Evolutionary conservation across 2,888 invertebrate genomes (phyloP).

Genomic region (Spialia ferax): DNA sequence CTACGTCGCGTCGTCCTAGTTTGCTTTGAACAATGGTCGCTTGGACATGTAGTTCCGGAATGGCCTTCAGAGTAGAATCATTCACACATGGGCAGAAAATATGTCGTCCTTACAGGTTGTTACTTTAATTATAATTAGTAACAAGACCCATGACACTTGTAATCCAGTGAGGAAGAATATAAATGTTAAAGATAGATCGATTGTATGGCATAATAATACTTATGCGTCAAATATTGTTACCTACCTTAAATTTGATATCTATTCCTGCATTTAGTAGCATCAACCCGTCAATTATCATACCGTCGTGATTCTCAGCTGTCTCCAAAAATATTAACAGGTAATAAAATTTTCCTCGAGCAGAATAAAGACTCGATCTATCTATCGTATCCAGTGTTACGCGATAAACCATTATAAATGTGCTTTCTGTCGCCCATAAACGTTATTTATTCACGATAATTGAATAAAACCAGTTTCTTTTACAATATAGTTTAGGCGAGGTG

Average conservation of each 20-base stretch:
- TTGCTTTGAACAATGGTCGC: constrained; percentile 9
- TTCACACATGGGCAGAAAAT: background rate
- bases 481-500: constrained; percentile 36
- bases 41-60: background rate
- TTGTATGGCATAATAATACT: no score
- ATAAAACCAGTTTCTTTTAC: constrained; percentile 37
- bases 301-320: background rate
- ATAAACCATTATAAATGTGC: constrained; percentile 28
- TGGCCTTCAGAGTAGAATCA: background rate
- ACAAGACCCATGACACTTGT: background rate
- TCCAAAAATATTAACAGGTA: background rate
- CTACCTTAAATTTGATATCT: no score
- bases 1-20: constrained; percentile 7
- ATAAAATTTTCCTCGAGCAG: background rate
- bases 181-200: no score
- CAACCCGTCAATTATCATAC: no score
- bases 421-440: constrained; percentile 24
- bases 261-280: no score
- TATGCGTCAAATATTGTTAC: no score
- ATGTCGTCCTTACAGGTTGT: background rate
- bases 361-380: constrained; percentile 18
- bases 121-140: background rate
- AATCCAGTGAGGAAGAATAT: background rate
- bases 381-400: constrained; percentile 18
- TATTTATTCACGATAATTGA: constrained; percentile 35